Evolutionary conservation across 2,888 invertebrate species (phyloP).

Genomic region (Drosophila neutralis): DNA sequence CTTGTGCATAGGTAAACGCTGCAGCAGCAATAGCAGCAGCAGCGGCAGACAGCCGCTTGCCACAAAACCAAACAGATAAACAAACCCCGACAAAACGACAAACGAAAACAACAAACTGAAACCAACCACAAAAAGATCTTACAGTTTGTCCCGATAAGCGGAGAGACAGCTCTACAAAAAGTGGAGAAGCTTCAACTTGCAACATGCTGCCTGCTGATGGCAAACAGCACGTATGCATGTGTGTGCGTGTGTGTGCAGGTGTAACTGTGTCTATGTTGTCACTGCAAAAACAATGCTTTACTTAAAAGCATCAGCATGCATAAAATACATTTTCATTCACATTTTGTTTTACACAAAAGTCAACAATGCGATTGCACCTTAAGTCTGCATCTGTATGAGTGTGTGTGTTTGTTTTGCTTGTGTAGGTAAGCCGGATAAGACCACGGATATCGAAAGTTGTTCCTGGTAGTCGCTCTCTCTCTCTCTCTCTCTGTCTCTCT

Average conservation of each 20-base stretch:
- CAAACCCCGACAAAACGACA: conserved; percentile 48
- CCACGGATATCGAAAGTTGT: conserved; percentile 78
- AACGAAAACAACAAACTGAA: conserved; percentile 57
- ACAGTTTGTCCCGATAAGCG: conserved; percentile 63
- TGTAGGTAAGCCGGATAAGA: conserved; percentile 63
- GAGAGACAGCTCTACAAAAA: conserved; percentile 28
- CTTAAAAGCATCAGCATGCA: conserved; percentile 67
- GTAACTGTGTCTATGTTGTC: conserved; percentile 57
- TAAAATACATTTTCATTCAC: conserved; percentile 76
- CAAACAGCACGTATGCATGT: conserved; percentile 63
- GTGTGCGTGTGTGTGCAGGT: conserved; percentile 29
- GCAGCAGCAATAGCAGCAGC: conserved; percentile 25
- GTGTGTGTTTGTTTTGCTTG: conserved; percentile 6
- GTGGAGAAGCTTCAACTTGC: conserved; percentile 44
- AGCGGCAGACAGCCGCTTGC: conserved; percentile 51
- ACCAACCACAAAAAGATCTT: conserved; percentile 75
- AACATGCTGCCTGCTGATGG: conserved; percentile 45
- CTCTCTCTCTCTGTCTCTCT: background rate
- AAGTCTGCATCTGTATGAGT: conserved; percentile 14
- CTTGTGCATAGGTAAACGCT: conserved; percentile 71
- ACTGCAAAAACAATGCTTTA: conserved; percentile 73
- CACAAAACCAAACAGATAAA: conserved; percentile 38
- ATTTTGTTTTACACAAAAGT: conserved; percentile 78
- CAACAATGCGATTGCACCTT: conserved; percentile 68
- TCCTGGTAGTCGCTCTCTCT: conserved; percentile 44